Evolutionary conservation across 2,113 vertebrate species (phyloP).

Genomic region (Columba janthina): DNA sequence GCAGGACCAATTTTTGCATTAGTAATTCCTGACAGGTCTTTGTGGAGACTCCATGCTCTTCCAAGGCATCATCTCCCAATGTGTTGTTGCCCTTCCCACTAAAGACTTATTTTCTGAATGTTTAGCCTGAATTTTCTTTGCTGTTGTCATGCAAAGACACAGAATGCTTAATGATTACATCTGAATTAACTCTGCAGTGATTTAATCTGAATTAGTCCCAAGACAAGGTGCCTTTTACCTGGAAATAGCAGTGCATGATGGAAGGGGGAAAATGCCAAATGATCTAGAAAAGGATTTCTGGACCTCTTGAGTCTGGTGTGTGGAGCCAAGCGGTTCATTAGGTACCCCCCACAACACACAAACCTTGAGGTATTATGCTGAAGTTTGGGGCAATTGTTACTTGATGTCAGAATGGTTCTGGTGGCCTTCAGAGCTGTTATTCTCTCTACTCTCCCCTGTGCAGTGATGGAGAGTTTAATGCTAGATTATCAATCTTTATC

Average conservation of each 20-base stretch:
- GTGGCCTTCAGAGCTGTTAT: neutral
- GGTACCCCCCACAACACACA: too few species aligned
- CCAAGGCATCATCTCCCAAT: neutral
- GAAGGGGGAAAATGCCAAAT: neutral
- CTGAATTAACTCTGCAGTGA: neutral
- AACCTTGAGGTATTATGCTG: neutral
- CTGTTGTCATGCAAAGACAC: neutral
- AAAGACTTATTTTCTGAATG: neutral
- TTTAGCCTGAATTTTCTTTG: neutral
- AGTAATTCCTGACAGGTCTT: neutral
- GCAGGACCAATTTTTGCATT: neutral
- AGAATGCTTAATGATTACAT: neutral
- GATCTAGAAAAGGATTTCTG: neutral
- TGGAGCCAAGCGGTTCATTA: neutral
- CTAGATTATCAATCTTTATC: neutral
- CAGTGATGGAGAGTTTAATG: neutral
- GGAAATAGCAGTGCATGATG: neutral
- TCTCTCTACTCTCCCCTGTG: neutral
- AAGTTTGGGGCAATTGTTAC: neutral
- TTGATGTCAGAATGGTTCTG: neutral
- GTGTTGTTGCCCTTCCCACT: rapidly evolving
- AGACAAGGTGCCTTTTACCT: neutral
- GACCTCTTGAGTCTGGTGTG: neutral
- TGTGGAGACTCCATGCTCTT: neutral
- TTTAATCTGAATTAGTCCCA: neutral